A percentile compares a stretch with the other conserved stretches of the same genome.
phyloP scores from a whole-genome alignment of 2,113 vertebrate species.

The Stegastes partitus region DNA sequence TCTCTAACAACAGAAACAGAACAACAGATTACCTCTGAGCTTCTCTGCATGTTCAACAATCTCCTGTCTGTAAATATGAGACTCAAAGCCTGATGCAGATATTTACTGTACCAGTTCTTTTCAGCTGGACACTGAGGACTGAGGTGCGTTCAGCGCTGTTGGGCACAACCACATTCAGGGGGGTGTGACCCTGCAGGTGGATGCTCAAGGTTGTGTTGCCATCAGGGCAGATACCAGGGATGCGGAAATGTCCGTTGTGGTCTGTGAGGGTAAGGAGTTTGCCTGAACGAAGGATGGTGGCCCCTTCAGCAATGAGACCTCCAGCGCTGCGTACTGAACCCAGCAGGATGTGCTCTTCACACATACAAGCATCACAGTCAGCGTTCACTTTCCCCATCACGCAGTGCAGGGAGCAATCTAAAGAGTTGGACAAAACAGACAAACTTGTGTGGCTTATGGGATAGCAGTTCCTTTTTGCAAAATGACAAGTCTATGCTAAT shows the following conservation, averaged over 20 bases:
- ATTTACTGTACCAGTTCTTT: slow-evolving; percentile 88
- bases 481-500: neutral
- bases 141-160: slow-evolving; percentile 81
- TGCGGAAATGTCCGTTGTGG: slow-evolving; percentile 89
- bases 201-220: slow-evolving; percentile 89
- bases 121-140: slow-evolving; percentile 88
- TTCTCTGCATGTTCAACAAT: neutral
- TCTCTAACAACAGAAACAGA: slow-evolving; percentile 82
- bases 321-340: slow-evolving; percentile 91
- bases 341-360: slow-evolving; percentile 88
- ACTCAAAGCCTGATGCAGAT: neutral
- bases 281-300: slow-evolving; percentile 85
- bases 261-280: slow-evolving; percentile 89
- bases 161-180: slow-evolving; percentile 79
- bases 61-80: neutral
- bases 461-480: neutral
- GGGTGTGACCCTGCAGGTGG: slow-evolving; percentile 87
- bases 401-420: slow-evolving; percentile 91
- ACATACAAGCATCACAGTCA: slow-evolving; percentile 92
- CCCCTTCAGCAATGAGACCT: slow-evolving; percentile 86
- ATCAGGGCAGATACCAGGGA: slow-evolving; percentile 92
- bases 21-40: neutral
- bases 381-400: slow-evolving; percentile 89
- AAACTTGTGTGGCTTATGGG: neutral
- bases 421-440: slow-evolving; percentile 29